Percentiles rank a stretch among this genome's conserved stretches.
phyloP scores from a whole-genome alignment of 2,888 invertebrate species.

The Drosophila acutilabella region DNA sequence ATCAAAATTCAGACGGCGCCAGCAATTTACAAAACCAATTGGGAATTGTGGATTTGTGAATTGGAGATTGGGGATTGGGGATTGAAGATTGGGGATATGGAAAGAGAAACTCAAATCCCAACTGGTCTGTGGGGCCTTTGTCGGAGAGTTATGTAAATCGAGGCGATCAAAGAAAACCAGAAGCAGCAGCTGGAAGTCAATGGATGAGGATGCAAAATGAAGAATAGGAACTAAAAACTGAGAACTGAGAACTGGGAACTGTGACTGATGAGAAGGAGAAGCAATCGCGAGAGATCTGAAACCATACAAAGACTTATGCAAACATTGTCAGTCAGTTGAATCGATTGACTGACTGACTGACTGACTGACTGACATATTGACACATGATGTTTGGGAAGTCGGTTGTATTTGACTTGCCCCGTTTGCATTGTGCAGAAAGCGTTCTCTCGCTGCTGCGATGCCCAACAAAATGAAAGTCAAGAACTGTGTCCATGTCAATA shows the following conservation, averaged over 20 bases:
- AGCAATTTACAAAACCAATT: slow-evolving; percentile 62
- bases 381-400: slow-evolving; percentile 61
- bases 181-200: slow-evolving; percentile 9
- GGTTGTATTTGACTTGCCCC: slow-evolving; percentile 22
- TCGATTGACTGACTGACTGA: slow-evolving; percentile 18
- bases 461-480: slow-evolving; percentile 77
- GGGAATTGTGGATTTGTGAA: background rate
- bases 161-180: slow-evolving; percentile 62
- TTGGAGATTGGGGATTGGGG: slow-evolving; percentile 24
- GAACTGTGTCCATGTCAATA: slow-evolving; percentile 79
- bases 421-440: slow-evolving; percentile 50
- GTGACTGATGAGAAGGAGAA: background rate
- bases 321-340: slow-evolving; percentile 62
- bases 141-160: slow-evolving; percentile 74
- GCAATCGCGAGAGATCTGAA: slow-evolving; percentile 43
- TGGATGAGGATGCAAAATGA: background rate
- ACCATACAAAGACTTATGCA: slow-evolving; percentile 63
- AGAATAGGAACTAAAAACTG: background rate
- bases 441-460: slow-evolving; percentile 13
- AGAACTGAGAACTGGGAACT: background rate
- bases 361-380: slow-evolving; percentile 78
- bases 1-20: slow-evolving; percentile 78
- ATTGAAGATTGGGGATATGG: slow-evolving; percentile 31
- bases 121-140: slow-evolving; percentile 58
- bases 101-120: slow-evolving; percentile 22